A percentile compares a stretch with the other conserved stretches of the same genome.
These are phyloP conservation scores for Sebastes cheni DNA, from an alignment of 2,797 vertebrate genomes.

Conservation along the genomic window DNA sequence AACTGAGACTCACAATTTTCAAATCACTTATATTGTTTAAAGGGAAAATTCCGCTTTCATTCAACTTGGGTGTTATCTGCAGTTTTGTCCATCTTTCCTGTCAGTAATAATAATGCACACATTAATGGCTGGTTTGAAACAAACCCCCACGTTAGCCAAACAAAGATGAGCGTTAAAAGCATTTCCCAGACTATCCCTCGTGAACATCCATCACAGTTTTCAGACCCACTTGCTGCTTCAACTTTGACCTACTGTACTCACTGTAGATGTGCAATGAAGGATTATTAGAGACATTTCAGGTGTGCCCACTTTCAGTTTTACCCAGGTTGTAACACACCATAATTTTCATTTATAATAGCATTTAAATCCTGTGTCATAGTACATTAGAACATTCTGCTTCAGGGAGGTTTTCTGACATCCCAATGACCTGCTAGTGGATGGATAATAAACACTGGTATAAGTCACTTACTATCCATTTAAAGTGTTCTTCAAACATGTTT, in stretches of 20 bases:
- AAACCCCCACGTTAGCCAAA: background rate
- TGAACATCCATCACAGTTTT: background rate
- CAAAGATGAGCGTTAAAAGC: background rate
- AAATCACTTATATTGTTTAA: background rate
- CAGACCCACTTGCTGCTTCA: background rate
- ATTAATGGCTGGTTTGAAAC: background rate
- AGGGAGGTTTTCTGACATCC: background rate
- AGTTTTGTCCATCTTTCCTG: background rate
- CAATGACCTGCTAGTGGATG: background rate
- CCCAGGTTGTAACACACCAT: background rate
- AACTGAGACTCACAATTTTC: background rate
- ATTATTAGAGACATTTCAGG: background rate
- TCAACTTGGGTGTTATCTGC: background rate
- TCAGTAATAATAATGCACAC: background rate
- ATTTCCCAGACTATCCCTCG: background rate
- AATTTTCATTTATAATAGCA: background rate
- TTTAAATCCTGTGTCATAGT: background rate
- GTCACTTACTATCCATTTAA: background rate
- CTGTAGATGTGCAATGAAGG: background rate
- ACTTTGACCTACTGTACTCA: background rate
- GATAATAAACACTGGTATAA: background rate
- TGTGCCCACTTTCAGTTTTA: background rate
- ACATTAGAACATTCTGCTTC: background rate
- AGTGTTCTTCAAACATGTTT: slow-evolving; percentile 1
- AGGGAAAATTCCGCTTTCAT: background rate